Base-by-base conservation (phyloP, 1,140 invertebrate species). In the Conus betulinus region DNA sequence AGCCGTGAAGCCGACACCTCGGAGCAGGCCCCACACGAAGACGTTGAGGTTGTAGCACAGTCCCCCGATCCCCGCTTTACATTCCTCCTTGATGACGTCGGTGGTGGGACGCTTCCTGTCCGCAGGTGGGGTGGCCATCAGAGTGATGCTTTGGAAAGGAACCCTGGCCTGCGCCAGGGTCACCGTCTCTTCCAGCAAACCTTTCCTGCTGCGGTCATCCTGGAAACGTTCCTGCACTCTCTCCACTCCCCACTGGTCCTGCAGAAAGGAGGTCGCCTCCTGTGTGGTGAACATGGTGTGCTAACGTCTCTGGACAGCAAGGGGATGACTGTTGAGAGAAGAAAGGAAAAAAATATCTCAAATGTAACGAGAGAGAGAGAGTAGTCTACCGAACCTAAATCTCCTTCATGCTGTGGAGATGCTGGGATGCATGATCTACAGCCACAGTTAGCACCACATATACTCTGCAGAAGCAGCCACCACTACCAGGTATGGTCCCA, bases 41-140 rank as follows among this genome's bases (percentile, higher is more conserved):
- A 90, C 79, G 81, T 91, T 90, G 1, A 89, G 67, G 57, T 87
- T 89, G 63, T 90, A 90, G 55, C 91, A 91, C 17, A 91, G 79
- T 11, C 91, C 91, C 0, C 90, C 91, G 52, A 87, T 27, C 55
- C 88, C 88, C 7, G 71, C 79, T 25, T 87, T 57, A 11, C 89
- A 57, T 20, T 86, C 79, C n/a, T 84, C 52, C 57, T 90, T 90
- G 25, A 91, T 90, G 60, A 81, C 84, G 10, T 84, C 78, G 55
- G 88, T 20, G 10, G 57, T 87, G 20, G 90, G 91, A 51, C 90
- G 76, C 71, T 82, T 71, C 71, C 91, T 86, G 25, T 63, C 52
- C 23, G 85, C 88, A n/a, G 63, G 86, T 8, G 84, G 84, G 23
- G 55, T 27, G 78, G 87, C 84, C 78, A 90, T 85, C 20, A 91